Base-by-base conservation (phyloP, 2,797 vertebrate genomes). In the Danio aesculapii region DNA sequence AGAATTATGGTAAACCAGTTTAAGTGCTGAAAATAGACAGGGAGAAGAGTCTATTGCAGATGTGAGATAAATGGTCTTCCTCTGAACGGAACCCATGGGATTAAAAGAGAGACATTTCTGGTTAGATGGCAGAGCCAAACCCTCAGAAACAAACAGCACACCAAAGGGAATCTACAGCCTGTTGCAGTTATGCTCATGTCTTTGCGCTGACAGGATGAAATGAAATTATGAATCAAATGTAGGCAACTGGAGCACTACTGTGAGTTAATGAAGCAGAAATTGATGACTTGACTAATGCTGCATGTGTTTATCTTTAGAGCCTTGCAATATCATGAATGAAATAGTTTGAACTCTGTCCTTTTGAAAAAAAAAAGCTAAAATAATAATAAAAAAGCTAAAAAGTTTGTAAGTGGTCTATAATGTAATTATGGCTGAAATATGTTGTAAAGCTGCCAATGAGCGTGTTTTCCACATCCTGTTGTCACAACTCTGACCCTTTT, bases 1-100 rank as follows among this genome's bases (percentile, higher is more conserved):
- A 58, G 77, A 89, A 87, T 84, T 81, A 86, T 81, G 80, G 84
- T 84, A 78, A 77, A 71, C 82, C 77, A 76, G 83, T 84, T 77
- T 61, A 81, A 75, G 78, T 67, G 73, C 78, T 83, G 79, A 55
- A 86, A 84, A 87, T 78, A 83, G 81, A 21, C 14, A n/a, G 14
- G 21, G 64, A 59, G 55, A 53, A 19, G 21, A 74, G 64, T 46
- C 4, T 68, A 62, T 69, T 44, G 79, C 63, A 59, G 73, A 84
- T 61, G 76, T 75, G 69, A 70, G 69, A 76, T 59, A 78, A 82
- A 83, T 82, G 77, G 57, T 73, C 77, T 68, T 84, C 81, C 73
- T 84, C 76, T 76, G 53, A 86, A 72, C 58, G 49, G 43, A 78
- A 81, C 84, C 79, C 85, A 77, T 62, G 68, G 79, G 73, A 82